Percentiles rank a stretch among this genome's conserved stretches.
Conservation (phyloP, 2,797 vertebrate genomes). For the Schizopygopsis malacanthus region DNA sequence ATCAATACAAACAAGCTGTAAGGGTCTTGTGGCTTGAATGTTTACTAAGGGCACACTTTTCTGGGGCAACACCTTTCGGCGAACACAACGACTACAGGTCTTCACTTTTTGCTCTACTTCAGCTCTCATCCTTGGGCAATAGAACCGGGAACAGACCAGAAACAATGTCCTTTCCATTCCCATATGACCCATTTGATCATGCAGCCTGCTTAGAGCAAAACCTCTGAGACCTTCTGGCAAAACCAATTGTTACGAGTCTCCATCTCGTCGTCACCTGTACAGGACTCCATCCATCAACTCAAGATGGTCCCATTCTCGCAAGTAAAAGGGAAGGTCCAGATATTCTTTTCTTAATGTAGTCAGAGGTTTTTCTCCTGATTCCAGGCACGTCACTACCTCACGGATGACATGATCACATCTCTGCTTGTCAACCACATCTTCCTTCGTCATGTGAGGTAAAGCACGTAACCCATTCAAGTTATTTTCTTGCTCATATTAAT, state of each 20-base stretch:
- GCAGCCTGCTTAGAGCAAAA: background rate
- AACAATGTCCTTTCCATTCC: background rate
- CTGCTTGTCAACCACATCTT: background rate
- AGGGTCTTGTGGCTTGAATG: background rate
- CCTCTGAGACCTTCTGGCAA: background rate
- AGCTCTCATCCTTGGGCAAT: background rate
- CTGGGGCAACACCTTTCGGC: background rate
- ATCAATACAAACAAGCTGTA: background rate
- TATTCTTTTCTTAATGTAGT: background rate
- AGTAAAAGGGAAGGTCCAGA: background rate
- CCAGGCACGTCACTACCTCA: background rate
- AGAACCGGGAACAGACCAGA: background rate
- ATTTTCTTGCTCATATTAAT: background rate
- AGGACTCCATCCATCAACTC: background rate
- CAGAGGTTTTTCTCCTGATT: background rate
- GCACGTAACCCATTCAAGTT: background rate
- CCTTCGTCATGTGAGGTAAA: background rate
- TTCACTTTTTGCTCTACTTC: background rate
- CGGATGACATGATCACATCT: background rate
- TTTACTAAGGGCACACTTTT: background rate
- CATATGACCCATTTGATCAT: background rate
- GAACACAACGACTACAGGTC: background rate
- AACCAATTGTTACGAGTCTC: background rate
- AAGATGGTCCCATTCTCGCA: background rate
- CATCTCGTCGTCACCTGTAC: background rate